A percentile compares a stretch with the other conserved stretches of the same genome.
These are phyloP conservation scores for Stegophylla sp. DNA, from an alignment of 2,888 invertebrate genomes.

Conservation along the genomic window DNA sequence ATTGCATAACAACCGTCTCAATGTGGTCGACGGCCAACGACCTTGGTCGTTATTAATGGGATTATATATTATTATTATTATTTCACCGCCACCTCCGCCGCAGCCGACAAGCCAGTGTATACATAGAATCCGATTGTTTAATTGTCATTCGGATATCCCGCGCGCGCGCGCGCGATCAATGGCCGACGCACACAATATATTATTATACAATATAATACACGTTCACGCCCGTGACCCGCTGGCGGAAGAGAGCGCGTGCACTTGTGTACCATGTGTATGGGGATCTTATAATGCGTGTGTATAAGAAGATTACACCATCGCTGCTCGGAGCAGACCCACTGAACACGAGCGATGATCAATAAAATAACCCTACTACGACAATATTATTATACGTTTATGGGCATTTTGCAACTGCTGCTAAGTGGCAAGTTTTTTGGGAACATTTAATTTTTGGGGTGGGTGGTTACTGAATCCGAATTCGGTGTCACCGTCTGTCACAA, in stretches of 20 bases:
- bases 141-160: background rate
- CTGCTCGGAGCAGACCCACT: background rate
- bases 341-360: no score
- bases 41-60: slow-evolving; percentile 41
- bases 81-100: background rate
- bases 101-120: background rate
- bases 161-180: background rate
- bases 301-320: background rate
- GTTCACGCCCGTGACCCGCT: no score
- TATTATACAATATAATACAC: no score
- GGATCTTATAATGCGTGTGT: background rate
- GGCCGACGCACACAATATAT: background rate
- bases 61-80: slow-evolving; percentile 15
- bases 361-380: no score
- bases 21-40: slow-evolving; percentile 6
- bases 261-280: no score
- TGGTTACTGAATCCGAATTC: no score
- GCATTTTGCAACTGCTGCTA: no score
- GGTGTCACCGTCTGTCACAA: no score
- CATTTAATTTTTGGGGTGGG: no score
- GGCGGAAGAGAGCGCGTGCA: no score
- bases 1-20: slow-evolving; percentile 1
- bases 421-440: no score
- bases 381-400: no score
- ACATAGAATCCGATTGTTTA: slow-evolving; percentile 13